Conservation (phyloP, 1,140 invertebrate genomes). For the Brachionus asplanchnoidis region DNA sequence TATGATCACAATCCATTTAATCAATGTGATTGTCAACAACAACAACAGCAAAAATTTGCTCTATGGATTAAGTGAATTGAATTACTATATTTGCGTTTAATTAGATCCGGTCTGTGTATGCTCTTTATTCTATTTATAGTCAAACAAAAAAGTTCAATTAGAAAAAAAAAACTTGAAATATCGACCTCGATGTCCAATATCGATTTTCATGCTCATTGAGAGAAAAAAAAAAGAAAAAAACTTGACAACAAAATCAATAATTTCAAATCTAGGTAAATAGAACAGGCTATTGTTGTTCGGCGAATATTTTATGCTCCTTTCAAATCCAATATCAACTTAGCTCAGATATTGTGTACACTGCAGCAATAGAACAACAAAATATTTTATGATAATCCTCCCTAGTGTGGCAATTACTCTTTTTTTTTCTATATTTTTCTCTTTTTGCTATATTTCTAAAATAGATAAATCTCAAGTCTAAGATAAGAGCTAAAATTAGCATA, state of each 20-base stretch:
- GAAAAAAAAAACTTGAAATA: background rate
- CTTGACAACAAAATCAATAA: conserved; percentile 11
- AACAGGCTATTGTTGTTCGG: background rate
- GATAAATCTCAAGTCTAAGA: background rate
- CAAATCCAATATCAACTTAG: background rate
- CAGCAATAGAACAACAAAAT: background rate
- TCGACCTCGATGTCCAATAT: background rate
- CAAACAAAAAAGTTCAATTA: conserved; percentile 9
- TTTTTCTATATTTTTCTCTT: background rate
- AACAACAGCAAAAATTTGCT: background rate
- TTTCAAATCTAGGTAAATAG: conserved; percentile 31
- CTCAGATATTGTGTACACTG: background rate
- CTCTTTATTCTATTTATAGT: background rate
- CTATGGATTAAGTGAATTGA: background rate
- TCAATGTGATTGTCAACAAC: background rate
- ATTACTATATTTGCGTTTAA: background rate
- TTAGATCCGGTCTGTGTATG: background rate
- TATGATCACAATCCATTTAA: background rate
- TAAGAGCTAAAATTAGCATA: conserved; percentile 17
- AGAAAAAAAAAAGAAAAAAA: background rate
- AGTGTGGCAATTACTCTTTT: background rate
- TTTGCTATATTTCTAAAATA: background rate
- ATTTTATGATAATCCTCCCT: background rate
- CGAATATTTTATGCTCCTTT: background rate
- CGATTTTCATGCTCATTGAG: background rate